Evolutionary conservation across 2,113 vertebrate genomes (phyloP).

Genomic region (Epinephelus moara): DNA sequence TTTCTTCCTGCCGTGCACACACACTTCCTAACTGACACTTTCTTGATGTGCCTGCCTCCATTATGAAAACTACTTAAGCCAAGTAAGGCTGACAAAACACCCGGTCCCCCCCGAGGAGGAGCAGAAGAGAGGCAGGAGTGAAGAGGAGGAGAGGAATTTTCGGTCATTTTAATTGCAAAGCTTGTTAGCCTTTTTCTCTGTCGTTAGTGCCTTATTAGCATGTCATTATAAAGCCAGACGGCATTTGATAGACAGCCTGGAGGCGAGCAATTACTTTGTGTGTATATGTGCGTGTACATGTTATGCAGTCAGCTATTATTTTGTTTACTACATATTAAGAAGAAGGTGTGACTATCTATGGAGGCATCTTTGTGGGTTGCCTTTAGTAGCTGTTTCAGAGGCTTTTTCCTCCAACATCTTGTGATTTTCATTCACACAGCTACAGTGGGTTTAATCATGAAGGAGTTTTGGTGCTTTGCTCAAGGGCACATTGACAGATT

Average conservation of each 20-base stretch:
- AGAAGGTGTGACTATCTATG: not conserved
- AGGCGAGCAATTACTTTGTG: conserved; percentile 18
- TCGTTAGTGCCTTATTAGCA: conserved; percentile 60
- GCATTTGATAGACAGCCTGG: conserved; percentile 56
- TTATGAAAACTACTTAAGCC: conserved; percentile 39
- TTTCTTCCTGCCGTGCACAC: not conserved
- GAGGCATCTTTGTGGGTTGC: not conserved
- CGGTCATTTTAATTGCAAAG: conserved; percentile 63
- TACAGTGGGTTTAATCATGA: not conserved
- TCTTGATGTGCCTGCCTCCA: conserved; percentile 40
- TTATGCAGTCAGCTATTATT: conserved; percentile 9
- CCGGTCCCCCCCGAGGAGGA: conserved; percentile 1
- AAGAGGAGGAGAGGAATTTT: conserved; percentile 34
- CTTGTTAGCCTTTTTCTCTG: conserved; percentile 43
- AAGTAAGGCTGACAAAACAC: conserved; percentile 40
- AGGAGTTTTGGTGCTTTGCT: not conserved
- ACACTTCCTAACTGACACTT: conserved; percentile 18
- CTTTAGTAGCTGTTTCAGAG: not conserved
- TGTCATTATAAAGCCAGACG: conserved; percentile 52
- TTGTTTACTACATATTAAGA: conserved; percentile 30
- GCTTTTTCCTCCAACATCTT: not conserved
- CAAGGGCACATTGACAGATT: not conserved
- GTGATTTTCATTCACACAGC: not conserved
- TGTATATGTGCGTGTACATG: conserved; percentile 11
- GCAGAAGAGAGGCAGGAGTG: not conserved